Conservation (phyloP, 2,888 invertebrate species). For the Leptura quadrifasciata region DNA sequence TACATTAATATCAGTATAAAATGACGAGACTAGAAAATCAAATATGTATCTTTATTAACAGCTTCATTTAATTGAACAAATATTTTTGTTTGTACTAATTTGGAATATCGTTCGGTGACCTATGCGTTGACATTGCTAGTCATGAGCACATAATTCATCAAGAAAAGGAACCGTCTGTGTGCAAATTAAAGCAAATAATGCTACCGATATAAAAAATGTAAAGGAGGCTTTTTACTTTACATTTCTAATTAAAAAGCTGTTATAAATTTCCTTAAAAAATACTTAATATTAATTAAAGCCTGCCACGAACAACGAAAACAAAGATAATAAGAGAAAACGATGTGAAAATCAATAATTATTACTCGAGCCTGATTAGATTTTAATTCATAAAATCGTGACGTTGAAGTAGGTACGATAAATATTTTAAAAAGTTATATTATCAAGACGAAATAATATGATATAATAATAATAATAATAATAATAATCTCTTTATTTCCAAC, state of each 20-base stretch:
- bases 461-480: too few relatives aligned
- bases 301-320: not conserved
- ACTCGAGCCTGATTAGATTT: slow-evolving; percentile 8
- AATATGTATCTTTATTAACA: too few relatives aligned
- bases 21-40: too few relatives aligned
- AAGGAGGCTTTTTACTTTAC: not conserved
- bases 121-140: not conserved
- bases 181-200: not conserved
- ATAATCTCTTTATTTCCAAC: too few relatives aligned
- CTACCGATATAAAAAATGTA: not conserved
- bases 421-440: too few relatives aligned
- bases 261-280: slow-evolving; percentile 17
- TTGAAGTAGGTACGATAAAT: not conserved
- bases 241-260: not conserved
- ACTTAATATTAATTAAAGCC: slow-evolving; percentile 14
- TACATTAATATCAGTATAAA: too few relatives aligned
- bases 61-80: too few relatives aligned
- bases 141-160: not conserved
- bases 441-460: too few relatives aligned
- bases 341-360: slow-evolving; percentile 18
- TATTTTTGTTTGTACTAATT: too few relatives aligned
- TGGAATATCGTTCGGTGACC: not conserved
- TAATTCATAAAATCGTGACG: slow-evolving; percentile 7
- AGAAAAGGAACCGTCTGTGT: not conserved
- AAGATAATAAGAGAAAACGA: not conserved